Evolutionary conservation across 1,140 invertebrate genomes (phyloP), one percentile per base, ranked within the genome.

Genomic region (Conopomorpha cramerella): DNA sequence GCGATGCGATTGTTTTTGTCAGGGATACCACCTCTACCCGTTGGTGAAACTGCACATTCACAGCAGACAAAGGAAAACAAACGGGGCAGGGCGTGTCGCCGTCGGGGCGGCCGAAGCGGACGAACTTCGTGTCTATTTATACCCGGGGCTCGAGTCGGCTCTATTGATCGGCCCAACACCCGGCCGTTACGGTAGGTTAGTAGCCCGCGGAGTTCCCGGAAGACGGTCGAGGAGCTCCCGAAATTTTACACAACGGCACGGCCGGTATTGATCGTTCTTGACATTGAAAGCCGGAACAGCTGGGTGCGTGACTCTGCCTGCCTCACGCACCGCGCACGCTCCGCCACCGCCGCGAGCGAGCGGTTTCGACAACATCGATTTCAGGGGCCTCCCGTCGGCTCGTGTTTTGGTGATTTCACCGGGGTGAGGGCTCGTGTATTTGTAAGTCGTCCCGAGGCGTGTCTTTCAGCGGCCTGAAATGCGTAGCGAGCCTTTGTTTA

Each of bases 271-370:
- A 79, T 79, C 77, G 66, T 62, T 59, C 64, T 72, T 79, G 77
- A 79, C 77, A 79, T 79, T 79, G 77, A 79, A 78, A 77, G 67
- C 63, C 55, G 59, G 57, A 67, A 78, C 73, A 77, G 76, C 60
- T 56, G 51, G 50, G 54, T 29, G 46, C 58, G 63, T 64, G 62
- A 53, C 57, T 58, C 58, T 61, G 50, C 43, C 39, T 36, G 49
- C 51, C 51, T 45, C 55, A 53, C 49, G 46, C 59, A 55, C 54
- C 51, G 50, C 44, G 32, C 23, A 34, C 31, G 25, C 41, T 33
- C 36, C 42, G 38, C 18, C 23, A 18, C 23, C 16, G 35, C 36
- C 30, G 30, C 37, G 39, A 33, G 23, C 29, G 35, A 31, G 27
- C n/a, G n/a, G n/a, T n/a, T n/a, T n/a, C n/a, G n/a, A n/a, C n/a